A percentile compares a stretch with the other conserved stretches of the same genome.
These are phyloP conservation scores for Anolis carolinensis DNA, from an alignment of 2,113 vertebrate species.

Conservation along the genomic window DNA sequence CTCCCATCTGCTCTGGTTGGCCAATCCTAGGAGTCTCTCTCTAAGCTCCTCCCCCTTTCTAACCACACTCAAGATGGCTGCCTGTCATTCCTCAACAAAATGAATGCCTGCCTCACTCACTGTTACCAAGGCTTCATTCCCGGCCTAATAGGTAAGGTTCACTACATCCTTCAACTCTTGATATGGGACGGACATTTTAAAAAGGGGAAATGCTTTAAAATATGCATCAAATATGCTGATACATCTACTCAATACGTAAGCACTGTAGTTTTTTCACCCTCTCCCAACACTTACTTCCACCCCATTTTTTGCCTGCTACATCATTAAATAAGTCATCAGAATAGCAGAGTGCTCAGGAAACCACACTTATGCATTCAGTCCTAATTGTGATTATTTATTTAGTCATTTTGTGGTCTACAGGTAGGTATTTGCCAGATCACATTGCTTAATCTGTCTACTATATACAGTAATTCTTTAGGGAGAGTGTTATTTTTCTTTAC, in stretches of 20 bases:
- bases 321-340: not conserved
- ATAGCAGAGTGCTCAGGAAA: not conserved
- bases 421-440: constrained; percentile 11
- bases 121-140: too few species aligned
- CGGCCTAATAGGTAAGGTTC: too few species aligned
- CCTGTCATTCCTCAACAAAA: too few species aligned
- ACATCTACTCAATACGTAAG: not conserved
- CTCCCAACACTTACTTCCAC: not conserved
- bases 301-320: not conserved
- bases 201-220: not conserved
- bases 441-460: constrained; percentile 35
- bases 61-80: too few species aligned
- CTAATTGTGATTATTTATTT: not conserved
- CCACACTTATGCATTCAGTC: too few species aligned
- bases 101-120: too few species aligned
- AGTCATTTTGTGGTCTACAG: constrained; percentile 42
- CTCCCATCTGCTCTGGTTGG: too few species aligned
- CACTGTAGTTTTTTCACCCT: not conserved
- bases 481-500: constrained; percentile 35
- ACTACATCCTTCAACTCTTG: too few species aligned
- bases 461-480: not conserved
- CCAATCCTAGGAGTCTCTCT: too few species aligned
- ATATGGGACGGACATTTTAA: not conserved
- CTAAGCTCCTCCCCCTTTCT: too few species aligned
- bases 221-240: not conserved